phyloP scores from a whole-genome alignment of 1,140 invertebrate genomes.

The Hyles vespertilio region DNA sequence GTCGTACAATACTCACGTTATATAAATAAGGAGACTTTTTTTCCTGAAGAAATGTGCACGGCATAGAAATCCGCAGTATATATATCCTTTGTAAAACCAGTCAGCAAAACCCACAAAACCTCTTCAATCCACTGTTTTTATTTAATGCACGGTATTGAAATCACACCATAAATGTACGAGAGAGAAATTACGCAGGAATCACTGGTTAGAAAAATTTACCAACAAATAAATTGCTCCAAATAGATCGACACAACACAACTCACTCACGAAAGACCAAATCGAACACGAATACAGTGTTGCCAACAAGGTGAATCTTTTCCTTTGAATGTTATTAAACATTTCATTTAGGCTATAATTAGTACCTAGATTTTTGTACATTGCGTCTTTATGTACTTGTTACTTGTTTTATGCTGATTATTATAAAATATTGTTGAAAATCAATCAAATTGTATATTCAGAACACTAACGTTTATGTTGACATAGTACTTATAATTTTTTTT shows the following conservation, averaged over 20 bases:
- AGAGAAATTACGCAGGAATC: conserved; percentile 2
- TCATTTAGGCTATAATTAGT: too few species aligned
- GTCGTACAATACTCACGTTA: conserved; percentile 30
- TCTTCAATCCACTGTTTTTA: too few species aligned
- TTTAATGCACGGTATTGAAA: conserved; percentile 13
- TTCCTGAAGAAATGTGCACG: conserved; percentile 27
- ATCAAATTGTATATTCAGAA: too few species aligned
- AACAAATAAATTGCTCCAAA: conserved; percentile 34
- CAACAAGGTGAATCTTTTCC: conserved; percentile 15
- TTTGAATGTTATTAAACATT: neutral
- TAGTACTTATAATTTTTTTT: too few species aligned
- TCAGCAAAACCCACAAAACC: conserved; percentile 31
- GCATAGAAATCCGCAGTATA: conserved; percentile 31
- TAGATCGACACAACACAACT: conserved; percentile 44
- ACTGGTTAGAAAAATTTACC: conserved; percentile 36
- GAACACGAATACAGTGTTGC: conserved; percentile 36
- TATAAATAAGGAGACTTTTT: conserved; percentile 11
- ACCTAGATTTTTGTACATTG: too few species aligned
- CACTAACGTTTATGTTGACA: too few species aligned
- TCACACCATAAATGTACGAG: neutral
- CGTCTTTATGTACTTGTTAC: too few species aligned
- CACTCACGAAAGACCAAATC: conserved; percentile 40
- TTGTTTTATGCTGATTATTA: too few species aligned
- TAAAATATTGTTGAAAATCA: too few species aligned
- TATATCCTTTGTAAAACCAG: conserved; percentile 53